A percentile compares a stretch with the other conserved stretches of the same genome.
Conservation (phyloP, 2,113 vertebrate genomes). For the Mionectes macconnelli region DNA sequence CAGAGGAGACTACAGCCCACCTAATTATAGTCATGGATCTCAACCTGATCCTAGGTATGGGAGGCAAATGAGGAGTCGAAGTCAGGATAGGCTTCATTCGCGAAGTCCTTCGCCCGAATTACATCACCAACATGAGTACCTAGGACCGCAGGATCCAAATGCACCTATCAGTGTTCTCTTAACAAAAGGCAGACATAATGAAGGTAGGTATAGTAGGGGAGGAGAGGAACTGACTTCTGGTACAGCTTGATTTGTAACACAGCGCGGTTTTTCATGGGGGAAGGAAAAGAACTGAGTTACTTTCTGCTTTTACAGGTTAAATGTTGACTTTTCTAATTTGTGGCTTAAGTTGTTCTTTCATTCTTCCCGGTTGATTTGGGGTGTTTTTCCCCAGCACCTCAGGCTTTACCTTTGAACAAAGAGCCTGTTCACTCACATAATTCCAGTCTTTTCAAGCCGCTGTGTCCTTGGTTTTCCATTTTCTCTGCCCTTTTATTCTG, state of each 20-base stretch:
- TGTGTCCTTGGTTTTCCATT: neutral
- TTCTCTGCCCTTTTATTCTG: neutral
- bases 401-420: neutral
- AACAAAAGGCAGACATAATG: conserved; percentile 86
- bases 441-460: neutral
- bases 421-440: neutral
- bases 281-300: neutral
- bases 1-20: conserved; percentile 69
- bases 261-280: neutral
- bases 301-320: neutral
- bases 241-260: neutral
- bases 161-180: conserved; percentile 87
- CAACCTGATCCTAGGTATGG: conserved; percentile 60
- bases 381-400: neutral
- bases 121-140: neutral
- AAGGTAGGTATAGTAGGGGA: conserved; percentile 74
- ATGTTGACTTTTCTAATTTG: neutral
- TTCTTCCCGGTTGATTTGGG: neutral
- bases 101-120: conserved; percentile 69
- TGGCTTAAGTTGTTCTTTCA: neutral
- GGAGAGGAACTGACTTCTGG: neutral
- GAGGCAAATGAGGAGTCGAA: conserved; percentile 63
- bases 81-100: conserved; percentile 79
- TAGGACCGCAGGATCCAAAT: conserved; percentile 39
- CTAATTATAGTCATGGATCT: conserved; percentile 49